phyloP scores from a whole-genome alignment of 1,140 invertebrate species.

The Centruroides sculpturatus region DNA sequence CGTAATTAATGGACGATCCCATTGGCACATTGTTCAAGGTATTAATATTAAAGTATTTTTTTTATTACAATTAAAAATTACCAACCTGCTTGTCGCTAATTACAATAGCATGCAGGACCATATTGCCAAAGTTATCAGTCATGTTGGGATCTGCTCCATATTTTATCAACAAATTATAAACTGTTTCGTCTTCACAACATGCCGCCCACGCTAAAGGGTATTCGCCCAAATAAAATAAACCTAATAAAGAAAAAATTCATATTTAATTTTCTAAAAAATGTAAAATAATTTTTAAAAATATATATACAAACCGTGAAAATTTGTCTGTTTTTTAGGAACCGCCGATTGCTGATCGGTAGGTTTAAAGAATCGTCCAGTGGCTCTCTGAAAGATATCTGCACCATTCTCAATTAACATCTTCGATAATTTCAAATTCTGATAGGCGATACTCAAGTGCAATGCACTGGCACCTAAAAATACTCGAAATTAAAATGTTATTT shows the following conservation, averaged over 20 bases:
- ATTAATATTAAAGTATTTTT: no score
- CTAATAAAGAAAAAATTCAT: conserved; percentile 28
- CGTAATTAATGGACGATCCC: no score
- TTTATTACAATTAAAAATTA: conserved; percentile 5
- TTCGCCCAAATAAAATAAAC: conserved; percentile 86
- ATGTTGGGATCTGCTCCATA: conserved; percentile 80
- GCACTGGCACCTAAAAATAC: conserved; percentile 58
- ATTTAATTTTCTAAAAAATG: background rate
- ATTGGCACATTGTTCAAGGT: no score
- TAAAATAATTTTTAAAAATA: background rate
- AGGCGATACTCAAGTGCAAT: conserved; percentile 89
- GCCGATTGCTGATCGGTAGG: conserved; percentile 67
- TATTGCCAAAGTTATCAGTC: conserved; percentile 85
- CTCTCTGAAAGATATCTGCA: conserved; percentile 78
- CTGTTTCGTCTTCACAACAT: conserved; percentile 87
- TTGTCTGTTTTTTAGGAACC: conserved; percentile 57
- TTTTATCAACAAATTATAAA: conserved; percentile 91
- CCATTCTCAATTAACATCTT: conserved; percentile 79
- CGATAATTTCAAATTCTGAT: conserved; percentile 89
- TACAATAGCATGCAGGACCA: conserved; percentile 96
- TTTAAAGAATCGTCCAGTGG: conserved; percentile 54
- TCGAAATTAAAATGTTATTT: no score
- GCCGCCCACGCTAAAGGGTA: conserved; percentile 93
- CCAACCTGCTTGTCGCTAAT: conserved; percentile 86
- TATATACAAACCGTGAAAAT: conserved; percentile 57